Base-by-base conservation (phyloP, 2,797 vertebrate species). In the Monodelphis domestica region DNA sequence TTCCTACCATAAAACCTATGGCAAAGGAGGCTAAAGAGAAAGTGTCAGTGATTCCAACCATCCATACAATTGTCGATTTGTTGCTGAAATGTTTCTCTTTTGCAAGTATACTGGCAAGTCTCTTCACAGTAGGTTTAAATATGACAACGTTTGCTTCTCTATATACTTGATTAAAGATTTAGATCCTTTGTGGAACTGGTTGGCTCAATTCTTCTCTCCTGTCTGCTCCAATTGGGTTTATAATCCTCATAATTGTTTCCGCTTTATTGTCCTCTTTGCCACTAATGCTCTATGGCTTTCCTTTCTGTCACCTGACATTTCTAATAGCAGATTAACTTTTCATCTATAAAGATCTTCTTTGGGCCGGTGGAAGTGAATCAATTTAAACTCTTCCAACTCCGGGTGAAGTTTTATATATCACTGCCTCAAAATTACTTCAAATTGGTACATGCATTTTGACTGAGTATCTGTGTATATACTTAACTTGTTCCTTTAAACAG, bases 281-380 rank as follows among this genome's bases (percentile, higher is more conserved):
- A 51, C 11, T 89, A 56, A 91, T 55, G 12, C 45, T n/a, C 70
- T 12, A 59, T 88, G 26, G 6, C 54, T 56, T 1, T 89, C 55
- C 3, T 89, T 94, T n/a, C 63, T 78, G 70, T 78, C 38, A 45
- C 38, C 63, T 45, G 70, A 78, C 38, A 45, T 55, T 70, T 54
- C 92, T 38, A 88, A 70, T 1, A 92, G 33, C 3, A 59, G 84
- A 56, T 89, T 53, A 89, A 94, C 2, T 92, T 92, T 87, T 59
- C n/a, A 30, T 7, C 7, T 54, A 54, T 59, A 38, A 90, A 89
- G 57, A 89, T 30, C 15, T 50, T 92, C 4, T 38, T 51, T 87
- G 54, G 52, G 51, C 28, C 14, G 26, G 63, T 2, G 38, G 30
- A 63, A 54, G 53, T 50, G 89, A 91, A 59, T 57, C 70, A 89